Evolutionary conservation across 2,888 invertebrate genomes (phyloP).

Genomic region (Archips xylosteana): DNA sequence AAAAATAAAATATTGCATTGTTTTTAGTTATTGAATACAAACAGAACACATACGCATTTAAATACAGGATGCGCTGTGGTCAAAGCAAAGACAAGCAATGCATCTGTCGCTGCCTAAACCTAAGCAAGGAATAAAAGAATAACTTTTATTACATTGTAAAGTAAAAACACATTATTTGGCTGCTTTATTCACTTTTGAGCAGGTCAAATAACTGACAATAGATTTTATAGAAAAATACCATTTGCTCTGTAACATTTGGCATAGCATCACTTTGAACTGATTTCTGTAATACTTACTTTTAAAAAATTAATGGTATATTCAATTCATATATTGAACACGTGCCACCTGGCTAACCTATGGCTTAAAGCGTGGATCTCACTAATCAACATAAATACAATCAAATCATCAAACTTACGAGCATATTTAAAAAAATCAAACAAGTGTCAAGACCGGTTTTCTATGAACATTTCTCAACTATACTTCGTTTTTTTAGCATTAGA

Average conservation of each 20-base stretch:
- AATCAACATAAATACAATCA: not conserved
- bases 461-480: too few relatives aligned
- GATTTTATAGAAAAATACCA: slow-evolving; percentile 10
- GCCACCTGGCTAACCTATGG: not conserved
- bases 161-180: slow-evolving; percentile 14
- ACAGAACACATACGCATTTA: not conserved
- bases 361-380: slow-evolving; percentile 9
- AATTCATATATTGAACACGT: not conserved
- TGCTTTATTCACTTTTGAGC: slow-evolving; percentile 1
- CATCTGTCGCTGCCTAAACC: not conserved
- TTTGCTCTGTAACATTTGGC: slow-evolving; percentile 15
- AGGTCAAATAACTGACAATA: slow-evolving; percentile 10
- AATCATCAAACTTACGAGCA: not conserved
- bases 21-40: not conserved
- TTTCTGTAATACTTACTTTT: not conserved
- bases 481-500: too few relatives aligned
- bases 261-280: not conserved
- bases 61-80: too few relatives aligned
- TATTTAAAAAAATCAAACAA: too few relatives aligned
- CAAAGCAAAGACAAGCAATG: not conserved
- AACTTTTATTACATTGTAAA: not conserved
- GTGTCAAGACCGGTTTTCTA: too few relatives aligned
- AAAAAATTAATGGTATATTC: not conserved
- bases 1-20: not conserved
- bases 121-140: not conserved